Evolutionary conservation across 2,113 vertebrate genomes (phyloP).

Genomic region (Chitala chitala): DNA sequence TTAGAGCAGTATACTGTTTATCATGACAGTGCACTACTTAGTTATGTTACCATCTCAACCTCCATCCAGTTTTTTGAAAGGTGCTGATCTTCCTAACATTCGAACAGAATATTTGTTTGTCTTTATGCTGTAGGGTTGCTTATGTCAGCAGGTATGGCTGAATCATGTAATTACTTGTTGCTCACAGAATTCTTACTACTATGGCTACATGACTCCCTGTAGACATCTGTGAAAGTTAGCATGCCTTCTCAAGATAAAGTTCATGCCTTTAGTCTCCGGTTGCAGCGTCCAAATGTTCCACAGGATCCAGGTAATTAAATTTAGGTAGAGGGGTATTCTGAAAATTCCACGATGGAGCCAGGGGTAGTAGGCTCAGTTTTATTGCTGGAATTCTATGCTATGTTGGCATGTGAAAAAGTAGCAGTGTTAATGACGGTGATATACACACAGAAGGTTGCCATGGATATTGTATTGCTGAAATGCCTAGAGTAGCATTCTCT

Average conservation of each 20-base stretch:
- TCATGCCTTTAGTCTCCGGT: background rate
- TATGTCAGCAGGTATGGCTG: too few relatives aligned
- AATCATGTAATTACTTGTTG: too few relatives aligned
- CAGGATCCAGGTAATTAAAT: slow-evolving; percentile 7
- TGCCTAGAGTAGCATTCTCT: background rate
- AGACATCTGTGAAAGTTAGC: background rate
- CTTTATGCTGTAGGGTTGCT: too few relatives aligned
- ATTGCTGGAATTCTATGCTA: background rate
- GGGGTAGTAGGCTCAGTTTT: too few relatives aligned
- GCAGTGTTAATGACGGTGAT: background rate
- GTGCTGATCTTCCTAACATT: too few relatives aligned
- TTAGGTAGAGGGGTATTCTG: background rate
- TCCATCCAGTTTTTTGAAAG: too few relatives aligned
- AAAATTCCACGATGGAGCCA: background rate
- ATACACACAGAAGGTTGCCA: background rate
- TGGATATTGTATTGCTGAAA: background rate
- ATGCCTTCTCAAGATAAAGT: slow-evolving; percentile 7
- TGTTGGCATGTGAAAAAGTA: background rate
- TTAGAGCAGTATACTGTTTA: too few relatives aligned
- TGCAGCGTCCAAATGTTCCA: background rate
- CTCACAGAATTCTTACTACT: too few relatives aligned
- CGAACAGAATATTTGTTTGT: too few relatives aligned
- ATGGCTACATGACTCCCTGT: background rate
- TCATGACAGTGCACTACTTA: too few relatives aligned
- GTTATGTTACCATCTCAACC: too few relatives aligned